phyloP scores from a whole-genome alignment of 2,888 invertebrate genomes.

The Tipula confusa region DNA sequence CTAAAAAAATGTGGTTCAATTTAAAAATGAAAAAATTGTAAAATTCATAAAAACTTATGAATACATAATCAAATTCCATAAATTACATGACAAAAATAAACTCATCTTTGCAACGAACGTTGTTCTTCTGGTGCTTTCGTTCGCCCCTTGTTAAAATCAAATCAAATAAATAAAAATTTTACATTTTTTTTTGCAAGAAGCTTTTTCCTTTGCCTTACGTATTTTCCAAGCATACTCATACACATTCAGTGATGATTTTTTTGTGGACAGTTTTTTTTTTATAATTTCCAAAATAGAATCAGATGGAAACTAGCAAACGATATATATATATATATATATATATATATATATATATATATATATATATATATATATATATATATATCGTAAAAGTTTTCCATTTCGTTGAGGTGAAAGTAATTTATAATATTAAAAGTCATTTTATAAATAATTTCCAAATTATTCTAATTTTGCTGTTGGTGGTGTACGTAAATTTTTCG shows the following conservation, averaged over 20 bases:
- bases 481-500: too few relatives aligned
- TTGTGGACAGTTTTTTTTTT: background rate
- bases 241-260: background rate
- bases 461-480: background rate
- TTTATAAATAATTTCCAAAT: background rate
- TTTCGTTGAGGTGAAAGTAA: background rate
- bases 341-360: background rate
- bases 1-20: too few relatives aligned
- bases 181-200: background rate
- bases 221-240: background rate
- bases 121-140: background rate
- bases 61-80: background rate
- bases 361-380: background rate
- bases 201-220: background rate
- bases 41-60: background rate
- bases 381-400: background rate
- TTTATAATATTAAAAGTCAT: slow-evolving; percentile 16
- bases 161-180: background rate
- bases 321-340: background rate
- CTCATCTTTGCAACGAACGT: background rate
- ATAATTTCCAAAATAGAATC: background rate
- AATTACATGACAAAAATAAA: background rate
- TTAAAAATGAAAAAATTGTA: too few relatives aligned
- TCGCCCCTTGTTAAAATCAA: background rate
- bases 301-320: background rate